Conservation (phyloP, 2,888 invertebrate species). For the Erebia aethiops region DNA sequence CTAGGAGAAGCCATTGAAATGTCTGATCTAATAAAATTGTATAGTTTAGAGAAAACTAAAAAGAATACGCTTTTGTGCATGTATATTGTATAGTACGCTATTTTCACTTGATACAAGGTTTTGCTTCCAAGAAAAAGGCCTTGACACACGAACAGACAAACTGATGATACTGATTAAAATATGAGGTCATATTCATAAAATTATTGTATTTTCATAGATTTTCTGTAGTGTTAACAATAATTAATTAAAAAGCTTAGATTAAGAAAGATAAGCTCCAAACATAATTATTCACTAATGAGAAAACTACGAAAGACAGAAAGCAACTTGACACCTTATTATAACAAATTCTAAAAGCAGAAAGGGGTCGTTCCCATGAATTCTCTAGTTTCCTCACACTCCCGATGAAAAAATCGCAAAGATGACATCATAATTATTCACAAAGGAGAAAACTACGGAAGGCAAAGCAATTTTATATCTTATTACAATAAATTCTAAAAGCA, state of each 20-base stretch:
- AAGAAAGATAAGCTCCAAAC: no score
- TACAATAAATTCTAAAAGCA: slow-evolving; percentile 30
- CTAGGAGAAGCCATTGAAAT: neutral
- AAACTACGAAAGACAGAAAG: slow-evolving; percentile 24
- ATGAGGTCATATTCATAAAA: no score
- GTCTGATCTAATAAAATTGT: neutral
- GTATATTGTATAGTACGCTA: no score
- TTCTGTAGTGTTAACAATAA: no score
- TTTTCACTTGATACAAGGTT: no score
- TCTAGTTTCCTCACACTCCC: slow-evolving; percentile 48
- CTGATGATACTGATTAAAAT: no score
- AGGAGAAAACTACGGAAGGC: slow-evolving; percentile 29
- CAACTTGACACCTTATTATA: slow-evolving; percentile 26
- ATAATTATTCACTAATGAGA: slow-evolving; percentile 9
- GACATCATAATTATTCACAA: neutral
- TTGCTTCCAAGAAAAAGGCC: no score
- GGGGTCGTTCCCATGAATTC: slow-evolving; percentile 42
- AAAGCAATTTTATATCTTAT: slow-evolving; percentile 21
- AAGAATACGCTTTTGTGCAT: neutral
- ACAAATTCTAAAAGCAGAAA: slow-evolving; percentile 29
- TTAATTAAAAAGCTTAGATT: no score
- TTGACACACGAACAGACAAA: no score
- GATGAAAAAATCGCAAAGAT: neutral
- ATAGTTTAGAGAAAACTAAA: neutral
- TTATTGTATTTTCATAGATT: no score